Percentiles rank a stretch among this genome's conserved stretches.
These are phyloP conservation scores for Mallotus villosus DNA, from an alignment of 2,797 vertebrate genomes.

Conservation along the genomic window DNA sequence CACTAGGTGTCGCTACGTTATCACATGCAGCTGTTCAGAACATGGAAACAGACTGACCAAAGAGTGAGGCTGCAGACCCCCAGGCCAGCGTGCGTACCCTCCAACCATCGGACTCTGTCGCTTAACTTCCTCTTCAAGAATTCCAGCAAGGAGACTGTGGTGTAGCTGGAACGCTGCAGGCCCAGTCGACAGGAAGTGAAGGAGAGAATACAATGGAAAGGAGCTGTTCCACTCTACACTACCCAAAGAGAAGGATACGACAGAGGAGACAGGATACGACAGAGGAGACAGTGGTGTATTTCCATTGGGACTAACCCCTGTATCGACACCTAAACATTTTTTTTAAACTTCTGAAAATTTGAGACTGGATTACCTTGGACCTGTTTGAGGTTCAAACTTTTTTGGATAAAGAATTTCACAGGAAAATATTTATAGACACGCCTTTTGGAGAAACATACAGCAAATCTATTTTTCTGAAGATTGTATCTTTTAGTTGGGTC, in stretches of 20 bases:
- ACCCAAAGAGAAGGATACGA: background rate
- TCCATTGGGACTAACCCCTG: background rate
- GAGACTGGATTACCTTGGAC: background rate
- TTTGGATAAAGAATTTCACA: background rate
- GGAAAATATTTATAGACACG: constrained; percentile 8
- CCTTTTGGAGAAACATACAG: background rate
- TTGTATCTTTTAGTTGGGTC: background rate
- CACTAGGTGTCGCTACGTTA: constrained; percentile 69
- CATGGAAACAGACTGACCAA: constrained; percentile 64
- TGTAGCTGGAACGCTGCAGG: constrained; percentile 41
- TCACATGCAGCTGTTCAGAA: constrained; percentile 64
- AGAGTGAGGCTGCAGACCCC: constrained; percentile 62
- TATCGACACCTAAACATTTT: too few relatives aligned
- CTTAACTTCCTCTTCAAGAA: constrained; percentile 43
- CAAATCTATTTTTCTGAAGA: background rate
- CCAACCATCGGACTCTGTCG: constrained; percentile 25
- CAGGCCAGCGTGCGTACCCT: background rate
- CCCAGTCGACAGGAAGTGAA: background rate
- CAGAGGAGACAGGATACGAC: background rate
- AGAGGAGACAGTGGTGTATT: background rate
- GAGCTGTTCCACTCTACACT: background rate
- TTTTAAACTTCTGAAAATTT: too few relatives aligned
- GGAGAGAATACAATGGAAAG: constrained; percentile 10
- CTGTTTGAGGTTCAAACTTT: background rate
- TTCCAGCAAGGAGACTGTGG: constrained; percentile 63